Evolutionary conservation across 2,113 vertebrate genomes (phyloP), one percentile per base, ranked within the genome.

Genomic region (Hippocampus mohnikei): DNA sequence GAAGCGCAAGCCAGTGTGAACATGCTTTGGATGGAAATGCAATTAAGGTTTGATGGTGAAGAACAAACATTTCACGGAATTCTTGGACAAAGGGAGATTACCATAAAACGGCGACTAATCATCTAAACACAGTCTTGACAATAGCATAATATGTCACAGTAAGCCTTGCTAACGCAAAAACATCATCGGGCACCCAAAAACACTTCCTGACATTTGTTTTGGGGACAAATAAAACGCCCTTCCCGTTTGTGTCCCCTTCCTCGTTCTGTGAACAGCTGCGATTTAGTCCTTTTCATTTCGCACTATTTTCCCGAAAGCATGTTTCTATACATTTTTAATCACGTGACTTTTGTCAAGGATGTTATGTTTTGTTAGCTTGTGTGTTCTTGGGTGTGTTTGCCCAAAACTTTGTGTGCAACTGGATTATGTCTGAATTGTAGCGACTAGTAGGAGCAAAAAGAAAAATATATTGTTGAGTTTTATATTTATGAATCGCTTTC

Each of bases 31-130:
- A 29, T 53, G 59, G 40, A 77, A 48, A 82, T 23, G 27, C 42
- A 41, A 64, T 40, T 37, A 75, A 18, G 25, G 48, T 68, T 72
- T 60, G 69, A 79, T 46, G 41, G 40, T 25, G 65, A 63, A 66
- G 71, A 69, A 76, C 33, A 73, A 55, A 69, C 66, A 69, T 74
- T 71, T 81, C 27, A n/a, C 10, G 29, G 60, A 69, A 74, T 66
- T 79, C 68, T 73, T 79, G 27, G 73, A 83, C 13, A 64, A 48
- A 71, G 40, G 11, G 42, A 46, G 53, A 76, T 41, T 16, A 75
- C 66, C 61, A 74, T 20, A 74, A n/a, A n/a, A 62, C 21, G 8
- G 62, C 7, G n/a, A 65, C 63, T 46, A 46, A 65, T 40, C 5
- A 55, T 11, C 56, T 21, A 40, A n/a, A 75, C n/a, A 66, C 41